A percentile compares a stretch with the other conserved stretches of the same genome.
Evolutionary conservation across 2,113 vertebrate genomes (phyloP).

Genomic region (Sander lucioperca): DNA sequence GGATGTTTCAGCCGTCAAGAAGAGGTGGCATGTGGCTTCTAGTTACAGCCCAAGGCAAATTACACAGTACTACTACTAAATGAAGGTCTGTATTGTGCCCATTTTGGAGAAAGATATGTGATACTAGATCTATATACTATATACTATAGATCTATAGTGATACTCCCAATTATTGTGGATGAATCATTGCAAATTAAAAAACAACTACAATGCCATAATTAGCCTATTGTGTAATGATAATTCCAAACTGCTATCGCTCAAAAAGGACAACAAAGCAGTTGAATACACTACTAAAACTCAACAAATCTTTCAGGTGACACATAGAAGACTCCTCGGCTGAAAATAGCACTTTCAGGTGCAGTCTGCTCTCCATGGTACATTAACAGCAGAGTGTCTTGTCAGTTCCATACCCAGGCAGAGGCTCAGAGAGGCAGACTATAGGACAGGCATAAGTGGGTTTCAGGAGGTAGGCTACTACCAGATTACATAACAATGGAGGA

Average conservation of each 20-base stretch:
- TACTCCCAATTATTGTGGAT: background rate
- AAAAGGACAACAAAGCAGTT: slow-evolving; percentile 15
- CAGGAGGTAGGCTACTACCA: slow-evolving; percentile 42
- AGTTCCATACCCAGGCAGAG: slow-evolving; percentile 42
- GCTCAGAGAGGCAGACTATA: slow-evolving; percentile 46
- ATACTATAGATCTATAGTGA: no score
- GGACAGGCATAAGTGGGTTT: slow-evolving; percentile 54
- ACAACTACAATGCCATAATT: background rate
- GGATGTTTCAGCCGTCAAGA: slow-evolving; percentile 20
- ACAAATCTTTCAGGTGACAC: slow-evolving; percentile 36
- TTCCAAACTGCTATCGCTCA: background rate
- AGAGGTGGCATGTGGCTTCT: slow-evolving; percentile 6
- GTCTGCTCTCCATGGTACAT: slow-evolving; percentile 49
- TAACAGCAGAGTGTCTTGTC: slow-evolving; percentile 56
- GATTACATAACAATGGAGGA: slow-evolving; percentile 67
- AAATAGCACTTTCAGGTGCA: slow-evolving; percentile 49
- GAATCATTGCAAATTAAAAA: background rate
- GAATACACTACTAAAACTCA: background rate
- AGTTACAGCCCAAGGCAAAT: slow-evolving; percentile 37
- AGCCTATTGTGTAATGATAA: background rate
- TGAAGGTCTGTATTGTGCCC: background rate
- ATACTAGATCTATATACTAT: no score
- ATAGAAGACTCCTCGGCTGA: slow-evolving; percentile 30
- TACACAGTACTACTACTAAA: slow-evolving; percentile 3
- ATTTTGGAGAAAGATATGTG: background rate